Percentiles rank a stretch among this genome's conserved stretches.
Conservation (phyloP, 2,797 vertebrate genomes). For the Leontocebus nigricollis region DNA sequence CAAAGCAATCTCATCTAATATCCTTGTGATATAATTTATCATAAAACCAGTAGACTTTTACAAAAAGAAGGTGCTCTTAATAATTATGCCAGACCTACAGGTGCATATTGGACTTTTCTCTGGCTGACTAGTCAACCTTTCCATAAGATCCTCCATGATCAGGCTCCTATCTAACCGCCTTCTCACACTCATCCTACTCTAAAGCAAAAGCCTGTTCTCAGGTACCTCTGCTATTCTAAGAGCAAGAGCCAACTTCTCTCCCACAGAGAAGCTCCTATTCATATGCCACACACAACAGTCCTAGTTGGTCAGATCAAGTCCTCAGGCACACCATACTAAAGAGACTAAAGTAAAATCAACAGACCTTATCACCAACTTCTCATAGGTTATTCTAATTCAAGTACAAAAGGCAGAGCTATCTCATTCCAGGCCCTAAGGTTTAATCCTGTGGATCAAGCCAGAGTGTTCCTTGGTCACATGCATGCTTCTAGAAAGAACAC, state of each 20-base stretch:
- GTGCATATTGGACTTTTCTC: background rate
- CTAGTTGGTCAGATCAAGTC: background rate
- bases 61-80: background rate
- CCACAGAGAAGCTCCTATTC: background rate
- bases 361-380: background rate
- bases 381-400: background rate
- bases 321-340: background rate
- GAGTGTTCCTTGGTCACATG: background rate
- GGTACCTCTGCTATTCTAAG: conserved; percentile 6
- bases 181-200: background rate
- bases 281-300: background rate
- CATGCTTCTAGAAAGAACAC: background rate
- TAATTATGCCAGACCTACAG: background rate
- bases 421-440: background rate
- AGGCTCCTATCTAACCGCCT: background rate
- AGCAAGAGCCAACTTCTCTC: background rate
- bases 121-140: background rate
- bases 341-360: background rate
- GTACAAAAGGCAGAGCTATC: background rate
- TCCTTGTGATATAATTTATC: background rate
- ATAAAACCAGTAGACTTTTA: background rate
- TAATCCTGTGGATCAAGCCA: background rate
- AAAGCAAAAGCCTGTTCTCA: background rate
- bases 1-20: background rate
- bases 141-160: background rate